Evolutionary conservation across 1,140 invertebrate genomes (phyloP).

Genomic region (Xylocopa sonorina): DNA sequence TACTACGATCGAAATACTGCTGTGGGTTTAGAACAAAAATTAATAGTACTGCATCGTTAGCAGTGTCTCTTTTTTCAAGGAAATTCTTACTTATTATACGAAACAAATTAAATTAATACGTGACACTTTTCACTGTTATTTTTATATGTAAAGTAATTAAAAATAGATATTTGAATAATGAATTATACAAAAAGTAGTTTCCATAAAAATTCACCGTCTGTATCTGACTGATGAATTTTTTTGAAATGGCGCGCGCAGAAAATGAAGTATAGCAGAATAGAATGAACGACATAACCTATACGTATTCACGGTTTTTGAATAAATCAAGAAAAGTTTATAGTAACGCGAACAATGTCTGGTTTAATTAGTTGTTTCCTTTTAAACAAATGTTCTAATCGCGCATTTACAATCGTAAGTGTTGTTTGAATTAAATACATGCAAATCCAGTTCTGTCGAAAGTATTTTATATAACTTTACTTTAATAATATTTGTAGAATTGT

Average conservation of each 20-base stretch:
- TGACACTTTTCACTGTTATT: neutral
- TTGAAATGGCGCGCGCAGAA: slow-evolving; percentile 2
- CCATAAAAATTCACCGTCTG: neutral
- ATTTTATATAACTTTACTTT: neutral
- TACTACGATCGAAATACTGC: slow-evolving; percentile 50
- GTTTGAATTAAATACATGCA: neutral
- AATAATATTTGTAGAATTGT: neutral
- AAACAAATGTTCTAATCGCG: slow-evolving; percentile 6
- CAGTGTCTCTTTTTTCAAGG: slow-evolving; percentile 25
- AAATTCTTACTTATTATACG: neutral
- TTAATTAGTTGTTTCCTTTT: slow-evolving; percentile 29
- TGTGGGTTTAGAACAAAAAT: slow-evolving; percentile 46
- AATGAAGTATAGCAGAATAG: neutral
- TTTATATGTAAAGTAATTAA: neutral
- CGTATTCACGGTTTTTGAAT: too few relatives aligned
- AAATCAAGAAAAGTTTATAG: neutral
- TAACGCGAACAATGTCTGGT: slow-evolving; percentile 28
- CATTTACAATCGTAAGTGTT: slow-evolving; percentile 35
- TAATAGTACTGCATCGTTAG: slow-evolving; percentile 50
- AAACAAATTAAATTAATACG: neutral
- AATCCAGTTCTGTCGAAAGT: neutral
- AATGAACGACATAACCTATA: slow-evolving; percentile 17
- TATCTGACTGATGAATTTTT: neutral
- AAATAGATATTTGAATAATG: neutral
- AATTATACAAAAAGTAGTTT: neutral